Evolutionary conservation across 2,113 vertebrate genomes (phyloP), one percentile per base, ranked within the genome.

Genomic region (Cavia porcellus): DNA sequence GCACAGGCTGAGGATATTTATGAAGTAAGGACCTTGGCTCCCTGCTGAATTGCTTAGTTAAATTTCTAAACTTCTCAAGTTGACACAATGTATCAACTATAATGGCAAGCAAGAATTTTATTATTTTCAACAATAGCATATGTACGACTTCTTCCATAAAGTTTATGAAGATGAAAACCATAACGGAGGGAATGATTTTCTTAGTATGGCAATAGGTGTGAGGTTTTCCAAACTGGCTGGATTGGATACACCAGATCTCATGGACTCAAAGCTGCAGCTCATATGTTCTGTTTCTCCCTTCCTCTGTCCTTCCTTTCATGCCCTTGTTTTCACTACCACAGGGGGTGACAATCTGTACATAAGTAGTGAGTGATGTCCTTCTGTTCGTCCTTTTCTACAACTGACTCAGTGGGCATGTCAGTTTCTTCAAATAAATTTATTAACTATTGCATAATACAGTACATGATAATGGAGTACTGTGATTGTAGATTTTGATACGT

Each of bases 271-370:
- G 8, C 17, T 35, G 47, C 11, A 68, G 8, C 0, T 22, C 13
- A 15, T 24, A 1, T 9, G 20, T 7, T 38, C 11, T 30, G 10
- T 17, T 1, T 38, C 14, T 3, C 12, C 7, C 4, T 32, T 1
- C 4, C 0, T 28, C n/a, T 14, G 0, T 3, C 22, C 13, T 24
- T 3, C 47, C 7, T 2, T 47, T 7, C 28, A 0, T 1, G 2
- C 19, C 5, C 25, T 5, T 11, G 12, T 25, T 64, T 30, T 19
- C 28, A 45, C 4, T 7, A 30, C 6, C 5, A 35, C 20, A 2
- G 14, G 9, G 50, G 62, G 19, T 22, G 13, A 50, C 45, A n/a
- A n/a, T 45, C 83, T 35, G 35, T 20, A 50, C 66, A 13, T 7
- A 25, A 7, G 4, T n/a, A 42, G 5, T 55, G 19, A 35, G 7